A percentile compares a stretch with the other conserved stretches of the same genome.
Conservation (phyloP, 2,113 vertebrate genomes). For the Psephotus haematonotus region DNA sequence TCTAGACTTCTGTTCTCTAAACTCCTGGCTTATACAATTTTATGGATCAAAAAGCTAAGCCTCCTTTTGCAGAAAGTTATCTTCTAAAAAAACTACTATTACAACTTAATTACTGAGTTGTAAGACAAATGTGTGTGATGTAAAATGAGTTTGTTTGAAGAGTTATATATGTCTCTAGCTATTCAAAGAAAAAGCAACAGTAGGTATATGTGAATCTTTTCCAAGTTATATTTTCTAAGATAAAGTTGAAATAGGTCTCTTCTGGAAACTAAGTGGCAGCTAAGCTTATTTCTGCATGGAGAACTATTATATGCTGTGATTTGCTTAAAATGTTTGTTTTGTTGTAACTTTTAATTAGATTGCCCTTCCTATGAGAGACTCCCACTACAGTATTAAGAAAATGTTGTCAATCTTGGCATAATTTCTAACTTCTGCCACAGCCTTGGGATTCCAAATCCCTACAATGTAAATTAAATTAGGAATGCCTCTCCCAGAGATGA, state of each 20-base stretch:
- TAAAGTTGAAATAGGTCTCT: not conserved
- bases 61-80: not conserved
- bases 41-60: not conserved
- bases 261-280: not conserved
- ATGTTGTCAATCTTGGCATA: not conserved
- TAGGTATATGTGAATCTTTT: not conserved
- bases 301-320: not conserved
- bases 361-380: not conserved
- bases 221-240: not conserved
- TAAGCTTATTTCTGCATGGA: not conserved
- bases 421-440: not conserved
- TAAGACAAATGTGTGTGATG: not conserved
- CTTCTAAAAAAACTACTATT: not conserved
- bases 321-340: slow-evolving; percentile 20
- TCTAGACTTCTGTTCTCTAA: not conserved
- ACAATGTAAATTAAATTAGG: slow-evolving; percentile 26
- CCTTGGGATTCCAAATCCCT: slow-evolving; percentile 27
- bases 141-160: not conserved
- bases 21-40: not conserved
- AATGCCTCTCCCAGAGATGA: not conserved
- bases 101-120: not conserved
- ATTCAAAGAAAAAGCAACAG: not conserved
- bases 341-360: slow-evolving; percentile 38
- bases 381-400: slow-evolving; percentile 1
- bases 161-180: not conserved